phyloP scores from a whole-genome alignment of 2,113 vertebrate genomes.

The Macquaria ambigua region DNA sequence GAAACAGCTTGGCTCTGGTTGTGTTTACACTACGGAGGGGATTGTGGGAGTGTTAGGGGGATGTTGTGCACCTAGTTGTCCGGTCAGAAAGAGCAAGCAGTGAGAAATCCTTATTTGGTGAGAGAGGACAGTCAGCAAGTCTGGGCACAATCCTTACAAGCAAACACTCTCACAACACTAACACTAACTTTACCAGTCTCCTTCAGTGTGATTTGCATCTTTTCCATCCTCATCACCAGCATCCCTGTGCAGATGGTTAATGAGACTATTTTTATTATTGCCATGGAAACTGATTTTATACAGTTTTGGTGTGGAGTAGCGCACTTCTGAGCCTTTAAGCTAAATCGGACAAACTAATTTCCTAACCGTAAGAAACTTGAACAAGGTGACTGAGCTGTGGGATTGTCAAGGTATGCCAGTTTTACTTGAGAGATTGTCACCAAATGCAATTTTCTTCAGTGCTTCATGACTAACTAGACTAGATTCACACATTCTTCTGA shows the following conservation, averaged over 20 bases:
- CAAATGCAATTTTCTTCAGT: not conserved
- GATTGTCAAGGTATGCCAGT: not conserved
- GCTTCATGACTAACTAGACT: not conserved
- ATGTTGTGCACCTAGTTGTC: conserved; percentile 21
- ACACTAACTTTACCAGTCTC: not conserved
- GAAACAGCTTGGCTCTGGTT: conserved; percentile 35
- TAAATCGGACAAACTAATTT: not conserved
- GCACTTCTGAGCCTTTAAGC: conserved; percentile 1
- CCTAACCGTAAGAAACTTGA: not conserved
- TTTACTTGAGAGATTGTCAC: not conserved
- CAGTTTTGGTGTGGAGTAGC: not conserved
- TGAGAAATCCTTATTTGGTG: conserved; percentile 74
- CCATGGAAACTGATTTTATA: conserved; percentile 45
- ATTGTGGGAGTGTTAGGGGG: conserved; percentile 16
- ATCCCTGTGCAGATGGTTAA: conserved; percentile 2
- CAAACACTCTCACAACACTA: conserved; percentile 12
- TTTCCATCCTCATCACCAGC: not conserved
- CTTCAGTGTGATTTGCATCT: not conserved
- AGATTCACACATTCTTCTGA: not conserved
- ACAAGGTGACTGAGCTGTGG: not conserved
- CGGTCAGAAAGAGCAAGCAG: conserved; percentile 24
- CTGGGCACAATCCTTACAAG: conserved; percentile 2
- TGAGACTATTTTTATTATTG: conserved; percentile 30
- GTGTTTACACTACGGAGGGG: conserved; percentile 62
- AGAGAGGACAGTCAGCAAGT: conserved; percentile 25